Percentiles rank a stretch among this genome's conserved stretches.
phyloP scores from a whole-genome alignment of 1,140 invertebrate genomes.

The Bombus ignitus region DNA sequence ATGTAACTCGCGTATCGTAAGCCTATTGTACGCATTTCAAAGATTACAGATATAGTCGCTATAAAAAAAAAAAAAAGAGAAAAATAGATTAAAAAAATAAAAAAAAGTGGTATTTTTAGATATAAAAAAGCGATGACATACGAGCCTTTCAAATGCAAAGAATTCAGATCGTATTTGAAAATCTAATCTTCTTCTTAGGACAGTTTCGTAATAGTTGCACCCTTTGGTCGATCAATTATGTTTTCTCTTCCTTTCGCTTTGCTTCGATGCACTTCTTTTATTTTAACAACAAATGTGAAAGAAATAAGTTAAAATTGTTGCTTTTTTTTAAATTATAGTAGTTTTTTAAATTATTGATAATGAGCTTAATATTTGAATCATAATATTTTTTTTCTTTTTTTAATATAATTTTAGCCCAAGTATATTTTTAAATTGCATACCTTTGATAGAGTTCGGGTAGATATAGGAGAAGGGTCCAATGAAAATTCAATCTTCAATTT shows the following conservation, averaged over 20 bases:
- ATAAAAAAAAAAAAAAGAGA: neutral
- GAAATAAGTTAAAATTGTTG: neutral
- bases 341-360: neutral
- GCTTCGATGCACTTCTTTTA: conserved; percentile 5
- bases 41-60: no score
- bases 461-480: neutral
- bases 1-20: neutral
- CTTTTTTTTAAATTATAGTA: neutral
- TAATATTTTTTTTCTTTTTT: neutral
- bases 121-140: neutral
- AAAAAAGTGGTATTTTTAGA: neutral
- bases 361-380: neutral
- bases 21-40: neutral
- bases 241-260: conserved; percentile 14
- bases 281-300: conserved; percentile 3
- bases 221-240: neutral
- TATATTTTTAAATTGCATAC: neutral
- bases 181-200: neutral
- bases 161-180: neutral
- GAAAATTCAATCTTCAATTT: neutral
- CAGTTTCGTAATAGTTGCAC: neutral
- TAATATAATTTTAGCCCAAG: neutral
- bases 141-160: neutral
- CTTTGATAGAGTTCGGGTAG: neutral
- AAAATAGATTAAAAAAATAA: neutral